Conservation (phyloP, 2,888 invertebrate genomes). For the Barypeithes pellucidus region DNA sequence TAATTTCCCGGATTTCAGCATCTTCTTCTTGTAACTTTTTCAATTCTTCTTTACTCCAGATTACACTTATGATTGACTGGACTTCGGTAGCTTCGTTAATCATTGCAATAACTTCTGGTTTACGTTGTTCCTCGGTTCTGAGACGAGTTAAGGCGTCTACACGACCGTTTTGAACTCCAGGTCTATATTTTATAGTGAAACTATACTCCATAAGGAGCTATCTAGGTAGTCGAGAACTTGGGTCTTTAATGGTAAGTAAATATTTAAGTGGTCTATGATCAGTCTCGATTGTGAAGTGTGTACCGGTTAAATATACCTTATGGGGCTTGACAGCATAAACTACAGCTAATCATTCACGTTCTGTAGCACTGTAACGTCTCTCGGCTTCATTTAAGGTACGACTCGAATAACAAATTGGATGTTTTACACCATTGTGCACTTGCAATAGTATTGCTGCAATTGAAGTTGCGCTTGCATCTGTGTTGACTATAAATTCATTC, state of each 20-base stretch:
- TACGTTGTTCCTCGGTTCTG: not conserved
- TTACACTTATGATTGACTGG: no score
- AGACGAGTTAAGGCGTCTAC: not conserved
- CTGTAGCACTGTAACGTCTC: no score
- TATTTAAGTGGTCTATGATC: slow-evolving; percentile 39
- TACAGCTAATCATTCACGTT: slow-evolving; percentile 25
- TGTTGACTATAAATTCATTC: not conserved
- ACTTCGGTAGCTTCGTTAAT: no score
- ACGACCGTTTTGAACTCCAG: not conserved
- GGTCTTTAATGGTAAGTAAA: slow-evolving; percentile 39
- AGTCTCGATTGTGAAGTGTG: slow-evolving; percentile 12
- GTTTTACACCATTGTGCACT: no score
- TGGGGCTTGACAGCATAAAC: slow-evolving; percentile 28
- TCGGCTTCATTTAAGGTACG: not conserved
- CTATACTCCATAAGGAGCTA: slow-evolving; percentile 24
- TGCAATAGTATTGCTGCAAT: no score
- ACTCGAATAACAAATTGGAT: not conserved
- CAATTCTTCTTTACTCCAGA: no score
- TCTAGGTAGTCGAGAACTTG: slow-evolving; percentile 29
- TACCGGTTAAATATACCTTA: slow-evolving; percentile 6
- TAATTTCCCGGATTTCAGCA: no score
- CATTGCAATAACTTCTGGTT: no score
- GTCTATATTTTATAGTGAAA: not conserved
- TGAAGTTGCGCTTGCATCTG: not conserved
- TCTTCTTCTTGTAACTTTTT: no score